These are phyloP conservation scores for Neosalanx taihuensis DNA, from an alignment of 2,797 vertebrate genomes.

Conservation along the genomic window DNA sequence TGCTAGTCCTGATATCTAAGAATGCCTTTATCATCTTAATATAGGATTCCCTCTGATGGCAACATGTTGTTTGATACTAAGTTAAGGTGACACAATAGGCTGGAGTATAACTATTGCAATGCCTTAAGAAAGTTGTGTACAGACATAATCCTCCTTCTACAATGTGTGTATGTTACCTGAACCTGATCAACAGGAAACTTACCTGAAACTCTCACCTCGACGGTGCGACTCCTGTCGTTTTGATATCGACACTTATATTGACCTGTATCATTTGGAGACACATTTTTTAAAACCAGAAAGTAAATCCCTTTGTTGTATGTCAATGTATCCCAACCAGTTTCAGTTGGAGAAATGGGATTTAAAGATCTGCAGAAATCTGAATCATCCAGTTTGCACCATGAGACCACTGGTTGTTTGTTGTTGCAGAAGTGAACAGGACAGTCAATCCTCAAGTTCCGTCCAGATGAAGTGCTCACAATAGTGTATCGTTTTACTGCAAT, in stretches of 20 bases:
- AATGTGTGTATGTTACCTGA: too few relatives aligned
- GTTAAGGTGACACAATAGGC: background rate
- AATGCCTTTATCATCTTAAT: background rate
- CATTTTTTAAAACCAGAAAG: constrained; percentile 16
- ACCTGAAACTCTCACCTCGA: constrained; percentile 19
- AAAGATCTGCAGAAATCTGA: background rate
- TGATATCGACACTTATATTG: background rate
- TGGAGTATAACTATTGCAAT: background rate
- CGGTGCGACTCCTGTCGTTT: accelerated
- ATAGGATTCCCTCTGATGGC: background rate
- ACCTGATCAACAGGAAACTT: too few relatives aligned
- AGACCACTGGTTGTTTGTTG: background rate
- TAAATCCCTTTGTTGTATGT: accelerated
- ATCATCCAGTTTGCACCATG: constrained; percentile 35
- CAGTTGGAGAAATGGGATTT: background rate
- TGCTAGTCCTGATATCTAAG: background rate
- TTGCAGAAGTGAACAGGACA: constrained; percentile 27
- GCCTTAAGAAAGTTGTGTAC: too few relatives aligned
- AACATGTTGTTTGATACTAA: background rate
- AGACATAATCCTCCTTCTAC: too few relatives aligned
- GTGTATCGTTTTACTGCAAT: background rate
- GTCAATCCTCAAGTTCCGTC: background rate
- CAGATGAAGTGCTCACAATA: too few relatives aligned
- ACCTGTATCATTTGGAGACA: constrained; percentile 24
- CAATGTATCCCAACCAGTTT: accelerated